Evolutionary conservation across 2,888 invertebrate species (phyloP), one percentile per base, ranked within the genome.

Genomic region (Diaprepes abbreviatus): DNA sequence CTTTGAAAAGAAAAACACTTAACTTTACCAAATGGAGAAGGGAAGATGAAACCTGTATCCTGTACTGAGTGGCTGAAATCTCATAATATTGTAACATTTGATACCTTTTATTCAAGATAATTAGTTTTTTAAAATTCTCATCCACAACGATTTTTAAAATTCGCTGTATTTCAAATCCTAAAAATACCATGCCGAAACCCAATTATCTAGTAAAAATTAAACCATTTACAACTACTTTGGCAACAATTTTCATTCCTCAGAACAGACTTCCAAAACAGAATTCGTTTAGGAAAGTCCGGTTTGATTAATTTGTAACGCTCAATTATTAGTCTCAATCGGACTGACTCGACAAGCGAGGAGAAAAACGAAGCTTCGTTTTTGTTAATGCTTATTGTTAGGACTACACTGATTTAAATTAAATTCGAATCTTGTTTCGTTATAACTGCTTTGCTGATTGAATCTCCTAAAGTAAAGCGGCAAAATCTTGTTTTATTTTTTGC

Each of bases 231-330:
- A 55, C 43, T 55, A n/a, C 1, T 33, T 17, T 55, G 12, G 45
- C 19, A 16, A 62, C 7, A 33, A 28, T 55, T 64, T 64, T 19
- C 64, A 14, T 40, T 54, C 43, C 35, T 43, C 21, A 54, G 31
- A 40, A n/a, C 14, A 16, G 33, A 38, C 28, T 57, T 55, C 28
- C 28, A 21, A 43, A 58, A 55, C 64, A 55, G 43, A 64, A 12
- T 64, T 40, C 31, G 55, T 28, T 40, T 55, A 38, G 55, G 14
- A 12, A 52, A 45, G 55, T 38, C 45, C 48, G 19, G 36, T 36
- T 55, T 24, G 64, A 64, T 64, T 64, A 66, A 57, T 66, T 66
- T 36, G 48, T 50, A 58, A 66, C 45, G 28, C 50, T 58, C 58
- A 57, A 57, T 66, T 66, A 66, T 66, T 58, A 57, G 48, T 33